Conservation (phyloP, 2,888 invertebrate species). For the Acleris cristana region DNA sequence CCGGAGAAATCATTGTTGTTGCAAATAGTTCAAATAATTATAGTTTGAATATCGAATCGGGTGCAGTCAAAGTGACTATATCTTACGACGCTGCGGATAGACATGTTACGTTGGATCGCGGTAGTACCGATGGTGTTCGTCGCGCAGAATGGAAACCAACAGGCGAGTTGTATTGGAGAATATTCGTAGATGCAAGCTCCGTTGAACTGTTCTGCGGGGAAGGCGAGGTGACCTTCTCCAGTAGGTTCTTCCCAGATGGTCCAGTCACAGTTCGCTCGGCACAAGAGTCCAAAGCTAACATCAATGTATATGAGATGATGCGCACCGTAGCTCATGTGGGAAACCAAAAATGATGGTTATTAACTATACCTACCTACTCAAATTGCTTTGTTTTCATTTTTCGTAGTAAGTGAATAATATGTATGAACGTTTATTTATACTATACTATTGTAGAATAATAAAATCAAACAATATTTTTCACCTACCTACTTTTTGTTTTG, state of each 20-base stretch:
- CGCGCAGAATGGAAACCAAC: slow-evolving; percentile 60
- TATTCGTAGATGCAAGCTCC: slow-evolving; percentile 50
- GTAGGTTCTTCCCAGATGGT: slow-evolving; percentile 45
- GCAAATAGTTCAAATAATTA: slow-evolving; percentile 47
- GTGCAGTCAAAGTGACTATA: slow-evolving; percentile 50
- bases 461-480: too few species aligned
- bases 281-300: slow-evolving; percentile 1
- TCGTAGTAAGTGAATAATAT: too few species aligned
- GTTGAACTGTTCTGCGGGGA: slow-evolving; percentile 46
- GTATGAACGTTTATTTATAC: too few species aligned
- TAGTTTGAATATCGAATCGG: slow-evolving; percentile 54
- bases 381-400: too few species aligned
- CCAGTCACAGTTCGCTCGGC: slow-evolving; percentile 35
- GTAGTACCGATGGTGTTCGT: slow-evolving; percentile 62
- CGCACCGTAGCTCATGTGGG: slow-evolving; percentile 16
- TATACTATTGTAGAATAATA: too few species aligned
- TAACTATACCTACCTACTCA: too few species aligned
- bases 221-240: slow-evolving; percentile 47
- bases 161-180: slow-evolving; percentile 46
- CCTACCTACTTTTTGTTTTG: too few species aligned
- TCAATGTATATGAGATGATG: slow-evolving; percentile 19
- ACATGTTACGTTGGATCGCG: slow-evolving; percentile 61
- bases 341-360: slow-evolving; percentile 1
- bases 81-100: slow-evolving; percentile 51
- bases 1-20: slow-evolving; percentile 57